These are phyloP conservation scores for Nemopilema nomurai DNA, from an alignment of 30 jellyfish, hydroid and myxozoan genomes.

Conservation along the genomic window DNA sequence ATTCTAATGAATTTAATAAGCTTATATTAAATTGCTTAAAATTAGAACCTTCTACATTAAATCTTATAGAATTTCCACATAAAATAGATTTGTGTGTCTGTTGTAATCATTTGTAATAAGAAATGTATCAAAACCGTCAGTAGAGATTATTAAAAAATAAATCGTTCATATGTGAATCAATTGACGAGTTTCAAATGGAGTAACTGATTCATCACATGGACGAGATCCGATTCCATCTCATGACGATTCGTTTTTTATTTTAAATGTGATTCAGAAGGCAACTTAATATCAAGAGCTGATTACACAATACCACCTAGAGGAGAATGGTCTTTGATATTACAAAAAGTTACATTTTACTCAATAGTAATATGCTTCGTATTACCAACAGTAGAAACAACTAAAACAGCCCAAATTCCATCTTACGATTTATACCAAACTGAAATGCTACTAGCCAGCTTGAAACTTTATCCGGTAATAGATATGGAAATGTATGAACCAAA, in stretches of 20 bases:
- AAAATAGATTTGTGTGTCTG: too few relatives aligned
- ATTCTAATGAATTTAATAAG: too few relatives aligned
- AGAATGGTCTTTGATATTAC: not conserved
- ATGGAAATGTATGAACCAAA: too few relatives aligned
- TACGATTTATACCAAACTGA: not conserved
- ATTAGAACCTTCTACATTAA: too few relatives aligned
- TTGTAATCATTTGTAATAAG: too few relatives aligned
- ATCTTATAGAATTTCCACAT: too few relatives aligned
- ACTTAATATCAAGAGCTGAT: not conserved
- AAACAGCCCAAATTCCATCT: not conserved
- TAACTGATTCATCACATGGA: not conserved
- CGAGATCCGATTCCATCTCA: not conserved
- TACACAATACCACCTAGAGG: not conserved
- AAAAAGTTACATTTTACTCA: not conserved
- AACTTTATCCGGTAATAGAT: not conserved
- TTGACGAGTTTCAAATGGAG: not conserved
- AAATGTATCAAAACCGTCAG: too few relatives aligned
- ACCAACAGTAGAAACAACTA: not conserved
- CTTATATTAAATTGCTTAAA: too few relatives aligned
- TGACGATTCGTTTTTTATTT: not conserved
- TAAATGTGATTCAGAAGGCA: not conserved
- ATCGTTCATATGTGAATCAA: too few relatives aligned
- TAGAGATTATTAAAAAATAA: too few relatives aligned
- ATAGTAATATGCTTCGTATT: not conserved
- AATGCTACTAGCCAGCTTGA: not conserved